Conservation (phyloP, 1,140 invertebrate species). For the Nylanderia fulva region DNA sequence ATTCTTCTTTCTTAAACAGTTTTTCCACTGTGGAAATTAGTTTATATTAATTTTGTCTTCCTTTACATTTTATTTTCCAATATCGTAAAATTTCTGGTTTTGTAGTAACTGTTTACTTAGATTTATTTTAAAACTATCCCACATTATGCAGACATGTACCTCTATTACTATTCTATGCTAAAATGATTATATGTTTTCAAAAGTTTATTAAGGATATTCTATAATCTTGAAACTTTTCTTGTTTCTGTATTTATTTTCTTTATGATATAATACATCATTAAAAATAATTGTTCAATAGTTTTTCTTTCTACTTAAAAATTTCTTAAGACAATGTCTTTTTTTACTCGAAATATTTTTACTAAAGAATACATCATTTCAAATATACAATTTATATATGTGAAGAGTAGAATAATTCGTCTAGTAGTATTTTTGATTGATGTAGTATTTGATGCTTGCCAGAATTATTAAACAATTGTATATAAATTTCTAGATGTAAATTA, state of each 20-base stretch:
- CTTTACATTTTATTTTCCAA: neutral
- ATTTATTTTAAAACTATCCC: neutral
- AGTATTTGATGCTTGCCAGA: conserved; percentile 15
- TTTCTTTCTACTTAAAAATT: neutral
- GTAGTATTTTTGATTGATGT: conserved; percentile 33
- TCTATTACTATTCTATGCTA: neutral
- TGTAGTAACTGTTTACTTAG: neutral
- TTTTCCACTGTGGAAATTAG: neutral
- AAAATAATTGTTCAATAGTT: neutral
- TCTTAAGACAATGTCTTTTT: neutral
- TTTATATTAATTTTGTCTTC: neutral
- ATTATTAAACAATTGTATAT: conserved; percentile 9
- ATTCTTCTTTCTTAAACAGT: neutral
- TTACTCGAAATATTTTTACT: neutral
- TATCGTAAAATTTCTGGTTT: conserved; percentile 2
- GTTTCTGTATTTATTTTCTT: neutral
- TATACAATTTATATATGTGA: conserved; percentile 2
- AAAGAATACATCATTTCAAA: conserved; percentile 23
- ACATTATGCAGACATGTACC: neutral
- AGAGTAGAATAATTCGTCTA: neutral
- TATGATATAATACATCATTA: neutral
- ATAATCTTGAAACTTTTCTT: neutral
- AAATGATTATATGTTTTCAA: conserved; percentile 6
- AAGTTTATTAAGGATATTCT: neutral
- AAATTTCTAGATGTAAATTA: neutral